A percentile compares a stretch with the other conserved stretches of the same genome.
Conservation (phyloP, 1,140 invertebrate genomes). For the Aethina tumida region DNA sequence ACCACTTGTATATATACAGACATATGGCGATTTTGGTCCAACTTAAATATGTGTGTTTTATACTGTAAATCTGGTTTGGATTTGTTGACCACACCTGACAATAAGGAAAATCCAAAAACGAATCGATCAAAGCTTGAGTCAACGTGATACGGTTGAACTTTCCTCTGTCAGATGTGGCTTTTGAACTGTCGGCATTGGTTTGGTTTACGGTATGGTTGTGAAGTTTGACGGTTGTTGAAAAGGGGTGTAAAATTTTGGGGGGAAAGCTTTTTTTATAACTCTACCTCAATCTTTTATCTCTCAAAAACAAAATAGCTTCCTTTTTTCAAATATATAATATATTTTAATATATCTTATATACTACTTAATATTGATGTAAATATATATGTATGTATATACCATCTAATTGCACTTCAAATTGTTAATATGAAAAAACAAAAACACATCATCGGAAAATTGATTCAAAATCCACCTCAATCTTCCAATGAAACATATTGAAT, state of each 20-base stretch:
- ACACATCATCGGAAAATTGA: conserved; percentile 8
- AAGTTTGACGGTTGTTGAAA: conserved; percentile 35
- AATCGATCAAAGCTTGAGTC: neutral
- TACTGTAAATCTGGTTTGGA: conserved; percentile 34
- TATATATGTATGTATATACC: conserved; percentile 42
- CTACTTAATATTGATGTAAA: conserved; percentile 44
- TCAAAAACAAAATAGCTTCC: conserved; percentile 41
- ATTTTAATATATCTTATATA: conserved; percentile 40
- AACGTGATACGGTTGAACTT: too few species aligned
- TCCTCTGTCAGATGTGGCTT: too few species aligned
- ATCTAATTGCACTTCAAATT: conserved; percentile 46
- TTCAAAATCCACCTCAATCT: conserved; percentile 2
- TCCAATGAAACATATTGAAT: conserved; percentile 14
- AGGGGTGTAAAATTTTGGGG: conserved; percentile 32
- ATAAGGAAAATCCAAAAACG: too few species aligned
- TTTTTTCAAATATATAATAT: conserved; percentile 38
- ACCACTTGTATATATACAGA: conserved; percentile 37
- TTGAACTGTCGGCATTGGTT: conserved; percentile 40
- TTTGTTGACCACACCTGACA: conserved; percentile 13
- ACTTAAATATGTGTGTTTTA: conserved; percentile 37
- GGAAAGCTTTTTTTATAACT: conserved; percentile 31
- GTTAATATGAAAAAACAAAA: conserved; percentile 35
- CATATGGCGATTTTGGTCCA: conserved; percentile 37
- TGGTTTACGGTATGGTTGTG: conserved; percentile 37
- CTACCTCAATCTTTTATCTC: conserved; percentile 50